Conservation (phyloP, 2,797 vertebrate species). For the Gadopsis marmoratus region DNA sequence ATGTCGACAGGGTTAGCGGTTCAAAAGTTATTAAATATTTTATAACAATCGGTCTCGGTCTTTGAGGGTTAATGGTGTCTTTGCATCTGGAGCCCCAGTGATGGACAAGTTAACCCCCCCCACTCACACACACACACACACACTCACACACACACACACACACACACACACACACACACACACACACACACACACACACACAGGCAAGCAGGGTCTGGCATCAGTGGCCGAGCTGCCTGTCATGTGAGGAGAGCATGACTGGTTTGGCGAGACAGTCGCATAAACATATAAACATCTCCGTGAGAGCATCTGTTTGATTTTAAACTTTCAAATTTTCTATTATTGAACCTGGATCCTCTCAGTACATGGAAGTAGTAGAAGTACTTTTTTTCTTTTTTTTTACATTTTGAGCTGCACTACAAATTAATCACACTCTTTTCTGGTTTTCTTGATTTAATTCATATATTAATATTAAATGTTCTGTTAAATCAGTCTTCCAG, state of each 20-base stretch:
- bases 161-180: too few relatives aligned
- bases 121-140: too few relatives aligned
- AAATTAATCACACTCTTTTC: not conserved
- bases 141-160: too few relatives aligned
- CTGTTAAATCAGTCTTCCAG: not conserved
- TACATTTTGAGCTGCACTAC: constrained; percentile 3
- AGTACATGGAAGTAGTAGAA: not conserved
- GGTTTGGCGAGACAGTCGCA: constrained; percentile 17
- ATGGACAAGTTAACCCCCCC: constrained; percentile 58
- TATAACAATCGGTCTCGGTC: too few relatives aligned
- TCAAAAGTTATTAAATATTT: too few relatives aligned
- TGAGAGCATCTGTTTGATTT: constrained; percentile 24
- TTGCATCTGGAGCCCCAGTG: constrained; percentile 62
- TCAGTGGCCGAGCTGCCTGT: constrained; percentile 43
- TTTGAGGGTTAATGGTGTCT: constrained; percentile 48
- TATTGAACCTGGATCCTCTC: not conserved
- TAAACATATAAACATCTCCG: constrained; percentile 37
- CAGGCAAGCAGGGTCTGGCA: constrained; percentile 24
- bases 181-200: too few relatives aligned
- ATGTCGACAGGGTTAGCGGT: too few relatives aligned
- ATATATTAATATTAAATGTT: not conserved
- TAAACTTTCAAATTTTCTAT: not conserved
- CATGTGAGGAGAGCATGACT: constrained; percentile 65
- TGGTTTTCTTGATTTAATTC: constrained; percentile 5
- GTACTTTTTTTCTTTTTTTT: not conserved